These are phyloP conservation scores for Okamejei kenojei DNA, from an alignment of 2,797 vertebrate species.

Conservation along the genomic window DNA sequence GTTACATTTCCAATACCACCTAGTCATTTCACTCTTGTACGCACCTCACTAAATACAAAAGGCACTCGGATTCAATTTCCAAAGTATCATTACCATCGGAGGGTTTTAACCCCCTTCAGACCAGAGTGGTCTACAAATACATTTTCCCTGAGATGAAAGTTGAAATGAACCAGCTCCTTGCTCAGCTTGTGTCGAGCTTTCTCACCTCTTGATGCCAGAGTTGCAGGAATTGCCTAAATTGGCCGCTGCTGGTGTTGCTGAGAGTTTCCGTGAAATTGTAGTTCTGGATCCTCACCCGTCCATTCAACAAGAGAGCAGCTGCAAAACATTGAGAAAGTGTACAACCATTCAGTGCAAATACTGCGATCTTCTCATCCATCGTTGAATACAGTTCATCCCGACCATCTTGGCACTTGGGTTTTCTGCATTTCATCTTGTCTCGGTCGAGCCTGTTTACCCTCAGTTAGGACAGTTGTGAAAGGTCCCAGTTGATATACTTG, in stretches of 20 bases:
- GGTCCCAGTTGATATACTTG: not conserved
- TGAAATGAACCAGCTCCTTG: not conserved
- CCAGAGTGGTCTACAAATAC: not conserved
- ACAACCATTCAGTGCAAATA: not conserved
- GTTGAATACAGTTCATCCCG: not conserved
- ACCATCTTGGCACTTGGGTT: not conserved
- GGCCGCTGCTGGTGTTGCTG: not conserved
- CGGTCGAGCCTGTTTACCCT: not conserved
- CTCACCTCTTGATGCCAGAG: conserved; percentile 11
- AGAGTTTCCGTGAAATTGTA: not conserved
- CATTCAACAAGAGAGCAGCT: not conserved
- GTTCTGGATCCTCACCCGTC: not conserved
- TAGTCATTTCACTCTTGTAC: not conserved
- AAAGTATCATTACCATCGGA: too few relatives aligned
- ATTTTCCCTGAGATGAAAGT: not conserved
- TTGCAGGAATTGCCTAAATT: not conserved
- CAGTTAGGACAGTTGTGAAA: not conserved
- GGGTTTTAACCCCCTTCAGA: not conserved
- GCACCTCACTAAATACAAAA: not conserved
- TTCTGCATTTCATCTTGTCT: not conserved
- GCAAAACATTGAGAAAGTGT: not conserved
- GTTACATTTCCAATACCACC: not conserved
- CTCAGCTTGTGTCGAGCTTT: not conserved
- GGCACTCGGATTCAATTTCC: not conserved
- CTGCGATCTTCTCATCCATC: not conserved